phyloP scores from a whole-genome alignment of 1,140 invertebrate species.

The Telenomus remus region DNA sequence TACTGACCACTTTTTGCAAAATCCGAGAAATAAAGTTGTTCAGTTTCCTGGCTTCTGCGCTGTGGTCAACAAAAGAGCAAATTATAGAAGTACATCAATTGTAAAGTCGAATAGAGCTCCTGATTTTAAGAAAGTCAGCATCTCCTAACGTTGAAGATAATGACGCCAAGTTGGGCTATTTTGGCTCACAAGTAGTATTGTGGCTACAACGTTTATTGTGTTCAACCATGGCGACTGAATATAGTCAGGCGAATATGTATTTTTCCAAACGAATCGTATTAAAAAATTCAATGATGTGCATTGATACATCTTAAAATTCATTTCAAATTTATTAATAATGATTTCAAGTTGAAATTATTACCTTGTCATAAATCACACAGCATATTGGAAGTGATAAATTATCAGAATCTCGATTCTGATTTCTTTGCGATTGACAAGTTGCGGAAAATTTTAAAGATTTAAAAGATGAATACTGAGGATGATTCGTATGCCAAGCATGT shows the following conservation, averaged over 20 bases:
- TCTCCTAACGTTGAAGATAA: conserved; percentile 7
- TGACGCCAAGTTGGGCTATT: not conserved
- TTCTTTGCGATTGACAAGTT: conserved; percentile 10
- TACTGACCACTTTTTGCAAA: conserved; percentile 51
- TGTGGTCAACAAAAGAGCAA: conserved; percentile 40
- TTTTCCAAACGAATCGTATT: no score
- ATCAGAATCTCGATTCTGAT: conserved; percentile 4
- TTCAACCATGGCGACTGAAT: no score
- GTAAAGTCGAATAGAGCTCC: conserved; percentile 18
- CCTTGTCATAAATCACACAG: no score
- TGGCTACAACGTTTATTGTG: no score
- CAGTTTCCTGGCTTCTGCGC: conserved; percentile 25
- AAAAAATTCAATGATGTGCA: no score
- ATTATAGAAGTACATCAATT: conserved; percentile 42
- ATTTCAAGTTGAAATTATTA: no score
- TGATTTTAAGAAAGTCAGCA: conserved; percentile 14
- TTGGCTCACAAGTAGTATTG: no score
- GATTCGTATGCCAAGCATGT: conserved; percentile 37
- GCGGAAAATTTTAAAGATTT: conserved; percentile 37
- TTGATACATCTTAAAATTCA: no score
- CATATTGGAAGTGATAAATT: not conserved
- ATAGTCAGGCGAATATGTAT: no score
- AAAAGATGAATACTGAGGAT: conserved; percentile 28
- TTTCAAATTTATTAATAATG: no score
- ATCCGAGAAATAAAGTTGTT: conserved; percentile 55